Conservation (phyloP, 2,888 invertebrate species). For the Cantharis rustica region DNA sequence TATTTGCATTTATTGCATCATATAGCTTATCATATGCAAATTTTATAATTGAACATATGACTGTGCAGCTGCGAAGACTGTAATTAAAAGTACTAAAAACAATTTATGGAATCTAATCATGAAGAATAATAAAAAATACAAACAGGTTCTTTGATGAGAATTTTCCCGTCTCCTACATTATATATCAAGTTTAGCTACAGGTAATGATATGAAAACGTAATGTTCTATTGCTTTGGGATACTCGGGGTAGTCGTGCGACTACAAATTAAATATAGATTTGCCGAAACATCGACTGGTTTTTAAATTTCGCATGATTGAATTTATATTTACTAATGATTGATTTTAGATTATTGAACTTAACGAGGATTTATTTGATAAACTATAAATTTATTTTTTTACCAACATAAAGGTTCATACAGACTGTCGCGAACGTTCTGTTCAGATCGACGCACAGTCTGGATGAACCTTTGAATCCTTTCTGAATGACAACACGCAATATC, state of each 20-base stretch:
- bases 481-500: too few relatives aligned
- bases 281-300: neutral
- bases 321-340: neutral
- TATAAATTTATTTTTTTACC: too few relatives aligned
- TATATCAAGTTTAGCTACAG: neutral
- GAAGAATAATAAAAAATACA: slow-evolving; percentile 12
- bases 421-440: too few relatives aligned
- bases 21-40: slow-evolving; percentile 16
- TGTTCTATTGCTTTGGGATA: neutral
- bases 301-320: neutral
- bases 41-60: slow-evolving; percentile 16
- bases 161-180: neutral
- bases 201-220: neutral
- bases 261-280: neutral
- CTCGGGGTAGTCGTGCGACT: neutral
- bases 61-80: slow-evolving; percentile 13
- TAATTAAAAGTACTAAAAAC: slow-evolving; percentile 21
- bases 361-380: too few relatives aligned
- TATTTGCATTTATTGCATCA: neutral
- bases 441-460: too few relatives aligned
- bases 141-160: slow-evolving; percentile 8
- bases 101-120: slow-evolving; percentile 16
- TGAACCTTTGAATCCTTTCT: too few relatives aligned
- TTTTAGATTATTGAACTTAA: too few relatives aligned
- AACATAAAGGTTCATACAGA: too few relatives aligned